Conservation (phyloP, 2,113 vertebrate species). For the Trematocara macrostoma region DNA sequence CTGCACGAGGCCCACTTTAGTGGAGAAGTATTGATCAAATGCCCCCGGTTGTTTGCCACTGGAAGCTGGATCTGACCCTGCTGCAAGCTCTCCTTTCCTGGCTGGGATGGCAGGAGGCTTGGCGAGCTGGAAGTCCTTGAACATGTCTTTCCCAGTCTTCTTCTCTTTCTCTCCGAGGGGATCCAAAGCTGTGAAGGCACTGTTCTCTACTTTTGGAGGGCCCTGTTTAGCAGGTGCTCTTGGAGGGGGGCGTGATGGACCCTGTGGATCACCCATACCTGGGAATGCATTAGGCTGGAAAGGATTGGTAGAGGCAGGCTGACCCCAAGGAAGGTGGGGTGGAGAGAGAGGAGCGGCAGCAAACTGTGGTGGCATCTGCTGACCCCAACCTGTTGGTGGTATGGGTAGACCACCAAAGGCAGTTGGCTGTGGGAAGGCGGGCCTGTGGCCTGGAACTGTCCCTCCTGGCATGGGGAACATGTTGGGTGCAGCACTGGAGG, state of each 20-base stretch:
- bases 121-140: constrained; percentile 89
- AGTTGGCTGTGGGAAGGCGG: constrained; percentile 64
- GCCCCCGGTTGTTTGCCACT: constrained; percentile 54
- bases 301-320: constrained; percentile 71
- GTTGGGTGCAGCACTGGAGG: constrained; percentile 37
- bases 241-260: constrained; percentile 80
- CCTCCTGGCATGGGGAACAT: constrained; percentile 66
- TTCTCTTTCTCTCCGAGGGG: constrained; percentile 88
- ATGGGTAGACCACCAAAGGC: constrained; percentile 66
- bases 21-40: constrained; percentile 78
- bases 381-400: constrained; percentile 75
- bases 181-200: constrained; percentile 87
- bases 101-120: constrained; percentile 85
- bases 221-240: constrained; percentile 73
- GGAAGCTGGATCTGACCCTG: constrained; percentile 15
- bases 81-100: constrained; percentile 74
- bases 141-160: constrained; percentile 90
- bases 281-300: constrained; percentile 78
- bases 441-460: constrained; percentile 48
- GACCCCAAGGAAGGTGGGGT: constrained; percentile 71
- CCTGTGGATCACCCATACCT: constrained; percentile 48
- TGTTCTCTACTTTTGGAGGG: constrained; percentile 75
- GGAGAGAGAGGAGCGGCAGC: constrained; percentile 51
- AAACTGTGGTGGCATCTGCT: constrained; percentile 66
- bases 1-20: constrained; percentile 76